A percentile compares a stretch with the other conserved stretches of the same genome.
phyloP scores from a whole-genome alignment of 2,113 vertebrate genomes.

The Cavia porcellus region DNA sequence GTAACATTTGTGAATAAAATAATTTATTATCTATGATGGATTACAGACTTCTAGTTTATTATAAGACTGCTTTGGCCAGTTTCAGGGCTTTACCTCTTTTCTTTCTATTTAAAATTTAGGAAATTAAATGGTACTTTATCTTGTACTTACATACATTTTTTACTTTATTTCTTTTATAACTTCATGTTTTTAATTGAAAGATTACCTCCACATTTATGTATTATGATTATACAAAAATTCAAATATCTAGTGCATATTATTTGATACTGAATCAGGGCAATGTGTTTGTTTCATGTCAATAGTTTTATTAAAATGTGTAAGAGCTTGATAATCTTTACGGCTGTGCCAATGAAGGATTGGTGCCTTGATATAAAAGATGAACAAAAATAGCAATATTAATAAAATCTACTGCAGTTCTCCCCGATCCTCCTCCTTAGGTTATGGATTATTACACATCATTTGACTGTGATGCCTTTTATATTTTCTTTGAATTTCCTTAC shows the following conservation, averaged over 20 bases:
- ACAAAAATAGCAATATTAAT: neutral
- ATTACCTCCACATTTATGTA: neutral
- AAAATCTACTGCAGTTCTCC: neutral
- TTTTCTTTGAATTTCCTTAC: neutral
- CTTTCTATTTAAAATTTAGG: neutral
- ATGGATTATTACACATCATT: neutral
- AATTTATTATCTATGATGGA: constrained; percentile 21
- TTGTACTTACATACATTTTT: neutral
- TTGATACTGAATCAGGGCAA: neutral
- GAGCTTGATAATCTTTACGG: neutral
- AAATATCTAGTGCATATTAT: neutral
- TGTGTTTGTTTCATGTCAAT: constrained; percentile 6
- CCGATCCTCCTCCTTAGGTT: neutral
- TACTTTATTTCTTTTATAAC: neutral
- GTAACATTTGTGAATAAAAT: constrained; percentile 46
- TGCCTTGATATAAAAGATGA: rapidly evolving
- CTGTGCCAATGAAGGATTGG: neutral
- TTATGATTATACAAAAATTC: neutral
- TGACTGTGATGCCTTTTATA: neutral
- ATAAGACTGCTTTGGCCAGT: neutral
- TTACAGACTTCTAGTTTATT: constrained; percentile 29
- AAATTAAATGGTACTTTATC: constrained; percentile 20
- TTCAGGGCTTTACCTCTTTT: neutral
- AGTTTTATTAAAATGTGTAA: neutral
- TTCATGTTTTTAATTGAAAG: constrained; percentile 7